Base-by-base conservation (phyloP, 2,888 invertebrate genomes). In the Bimastos eiseni region DNA sequence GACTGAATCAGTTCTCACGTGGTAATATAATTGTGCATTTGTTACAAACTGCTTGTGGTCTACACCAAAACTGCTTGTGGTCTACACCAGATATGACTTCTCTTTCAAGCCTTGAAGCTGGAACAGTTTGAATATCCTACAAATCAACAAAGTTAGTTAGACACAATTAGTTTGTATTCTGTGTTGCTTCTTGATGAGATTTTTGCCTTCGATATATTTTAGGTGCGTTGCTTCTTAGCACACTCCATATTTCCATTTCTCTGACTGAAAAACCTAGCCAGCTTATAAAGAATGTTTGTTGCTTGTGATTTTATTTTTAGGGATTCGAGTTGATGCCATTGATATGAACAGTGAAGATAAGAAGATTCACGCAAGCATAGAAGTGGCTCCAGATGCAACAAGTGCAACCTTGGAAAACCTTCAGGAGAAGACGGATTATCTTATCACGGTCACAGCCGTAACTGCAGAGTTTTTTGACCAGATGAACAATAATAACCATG, bases 391-490 rank as follows among this genome's bases (percentile, higher is more conserved):
- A 30, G 94, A 94, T 92, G 93, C 93, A 38, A 94, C 93, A n/a
- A 91, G 91, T 8, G 93, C 93, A 21, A 93, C 93, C 38, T 91
- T 95, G 19, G 93, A 94, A 44, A 93, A 93, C 83, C 93, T 95
- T 11, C 90, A 92, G 86, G 95, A 95, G 91, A 94, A 94, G 90
- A 95, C 94, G 8, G 94, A 94, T 91, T 95, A 95, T 92, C 93
- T 94, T 88, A 92, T 95, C 90, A 93, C 94, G 33, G 93, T 95
- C 13, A 94, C 94, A 34, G 94, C 94, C 2, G 93, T 95, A 44
- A 95, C 95, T 8, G 94, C 94, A 86, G 95, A 95, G 92, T 95
- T 94, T 92, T 95, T 95, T 92, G 94, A 94, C 91, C 93, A 94
- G 89, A 19, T 70, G 33, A 36, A 19, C 33, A 49, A 36, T 30